These are phyloP conservation scores for Sciurus vulgaris DNA, from an alignment of 2,797 vertebrate genomes.

Conservation along the genomic window DNA sequence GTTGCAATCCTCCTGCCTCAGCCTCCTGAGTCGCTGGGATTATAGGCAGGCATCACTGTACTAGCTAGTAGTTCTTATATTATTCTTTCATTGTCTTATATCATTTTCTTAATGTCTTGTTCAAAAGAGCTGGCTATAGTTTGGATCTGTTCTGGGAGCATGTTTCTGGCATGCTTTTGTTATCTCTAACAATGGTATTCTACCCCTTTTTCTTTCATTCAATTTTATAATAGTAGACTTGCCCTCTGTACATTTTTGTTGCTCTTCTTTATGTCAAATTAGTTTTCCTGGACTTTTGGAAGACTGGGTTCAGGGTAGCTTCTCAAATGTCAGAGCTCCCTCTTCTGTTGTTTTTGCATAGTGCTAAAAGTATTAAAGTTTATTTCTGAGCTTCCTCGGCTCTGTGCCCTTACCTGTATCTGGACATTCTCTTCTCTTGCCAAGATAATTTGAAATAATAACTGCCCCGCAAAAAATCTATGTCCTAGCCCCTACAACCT, in stretches of 20 bases:
- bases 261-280: slow-evolving; percentile 60
- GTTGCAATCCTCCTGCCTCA: too few relatives aligned
- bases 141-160: background rate
- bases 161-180: background rate
- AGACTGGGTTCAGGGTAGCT: slow-evolving; percentile 37
- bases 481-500: slow-evolving; percentile 6
- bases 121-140: background rate
- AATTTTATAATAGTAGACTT: background rate
- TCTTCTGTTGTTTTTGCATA: slow-evolving; percentile 79
- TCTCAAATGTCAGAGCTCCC: slow-evolving; percentile 81
- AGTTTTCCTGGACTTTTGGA: slow-evolving; percentile 52
- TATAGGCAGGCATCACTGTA: too few relatives aligned
- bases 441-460: background rate
- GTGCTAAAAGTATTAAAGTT: slow-evolving; percentile 58
- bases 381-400: slow-evolving; percentile 38
- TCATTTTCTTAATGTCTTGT: slow-evolving; percentile 45
- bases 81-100: slow-evolving; percentile 7
- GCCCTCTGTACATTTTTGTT: background rate
- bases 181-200: background rate
- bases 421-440: slow-evolving; percentile 39
- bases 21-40: too few relatives aligned
- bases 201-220: slow-evolving; percentile 8
- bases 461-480: background rate
- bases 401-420: slow-evolving; percentile 18
- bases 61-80: background rate